Evolutionary conservation across 2,113 vertebrate species (phyloP), one percentile per base, ranked within the genome.

Genomic region (Bettongia penicillata): DNA sequence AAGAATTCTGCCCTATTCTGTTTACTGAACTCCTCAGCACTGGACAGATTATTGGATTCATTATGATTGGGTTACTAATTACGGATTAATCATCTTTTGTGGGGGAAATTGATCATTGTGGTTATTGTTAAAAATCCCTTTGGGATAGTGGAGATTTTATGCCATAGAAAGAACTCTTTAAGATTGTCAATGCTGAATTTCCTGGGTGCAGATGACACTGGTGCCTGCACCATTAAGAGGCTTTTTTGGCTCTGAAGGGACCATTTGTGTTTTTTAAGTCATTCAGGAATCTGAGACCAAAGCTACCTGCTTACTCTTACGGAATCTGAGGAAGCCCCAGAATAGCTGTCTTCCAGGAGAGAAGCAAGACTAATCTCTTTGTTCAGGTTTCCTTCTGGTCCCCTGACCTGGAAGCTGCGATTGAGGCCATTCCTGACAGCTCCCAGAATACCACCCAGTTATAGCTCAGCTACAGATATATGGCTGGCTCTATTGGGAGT

Each of bases 221-320:
- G 91, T 95, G 51, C 90, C 92, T 7, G n/a, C 5, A 7, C 90
- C 90, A 68, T 95, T 94, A 93, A 96, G 97, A 95, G 94, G 95
- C 94, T 47, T 92, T 92, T 94, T 77, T 53, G 95, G 53, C 47
- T 97, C 90, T 93, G 52, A 97, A 97, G 94, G 95, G 91, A 91
- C 95, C 96, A 96, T 97, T 97, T 97, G 96, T 97, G 95, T 98
- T 97, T 95, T 97, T 97, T 95, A 97, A 96, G 90, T 93, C 97
- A 95, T 94, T 94, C 77, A 95, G 97, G 94, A 98, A 98, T 96
- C 55, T 95, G 96, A 98, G 93, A 97, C 97, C 94, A 61, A 50
- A 91, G 93, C n/a, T 84, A 96, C 96, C 89, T 91, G 57, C 93
- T 89, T 93, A 90, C 92, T 96, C 97, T 48, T 52, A 55, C 94